A percentile compares a stretch with the other conserved stretches of the same genome.
Evolutionary conservation across 2,888 invertebrate species (phyloP).

Genomic region (Apantesis nais): DNA sequence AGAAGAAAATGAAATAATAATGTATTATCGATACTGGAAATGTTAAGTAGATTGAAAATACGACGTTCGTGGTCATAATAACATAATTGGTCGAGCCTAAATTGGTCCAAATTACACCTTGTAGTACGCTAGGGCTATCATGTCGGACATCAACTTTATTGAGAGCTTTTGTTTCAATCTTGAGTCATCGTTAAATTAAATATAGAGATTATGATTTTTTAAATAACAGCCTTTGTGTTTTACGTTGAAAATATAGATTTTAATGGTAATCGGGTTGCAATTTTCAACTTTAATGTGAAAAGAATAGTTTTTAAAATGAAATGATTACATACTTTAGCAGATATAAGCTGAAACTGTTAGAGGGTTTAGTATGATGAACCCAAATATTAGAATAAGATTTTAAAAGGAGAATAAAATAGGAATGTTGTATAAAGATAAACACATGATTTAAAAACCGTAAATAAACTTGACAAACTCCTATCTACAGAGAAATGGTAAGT

Average conservation of each 20-base stretch:
- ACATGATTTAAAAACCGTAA: not conserved
- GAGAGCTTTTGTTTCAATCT: slow-evolving; percentile 34
- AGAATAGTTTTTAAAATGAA: not conserved
- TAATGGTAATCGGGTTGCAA: slow-evolving; percentile 17
- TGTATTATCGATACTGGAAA: slow-evolving; percentile 31
- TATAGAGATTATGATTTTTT: slow-evolving; percentile 30
- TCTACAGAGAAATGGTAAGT: not conserved
- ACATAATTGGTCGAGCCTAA: slow-evolving; percentile 44
- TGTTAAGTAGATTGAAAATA: slow-evolving; percentile 41
- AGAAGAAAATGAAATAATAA: slow-evolving; percentile 34
- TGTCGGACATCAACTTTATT: slow-evolving; percentile 34
- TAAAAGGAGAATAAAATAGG: not conserved
- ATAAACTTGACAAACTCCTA: slow-evolving; percentile 12
- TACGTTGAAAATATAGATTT: slow-evolving; percentile 26
- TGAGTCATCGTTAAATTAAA: slow-evolving; percentile 40
- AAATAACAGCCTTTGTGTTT: slow-evolving; percentile 35
- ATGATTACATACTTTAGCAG: not conserved
- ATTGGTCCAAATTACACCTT: slow-evolving; percentile 47
- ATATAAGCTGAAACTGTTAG: not conserved
- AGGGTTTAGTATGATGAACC: not conserved
- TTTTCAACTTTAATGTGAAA: slow-evolving; percentile 4
- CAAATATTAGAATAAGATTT: not conserved
- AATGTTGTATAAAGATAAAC: not conserved
- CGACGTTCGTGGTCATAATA: slow-evolving; percentile 40
- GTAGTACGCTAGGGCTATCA: slow-evolving; percentile 32